Percentiles rank a stretch among this genome's conserved stretches.
These are phyloP conservation scores for Eristalinus aeneus DNA, from an alignment of 2,888 invertebrate genomes.

Conservation along the genomic window DNA sequence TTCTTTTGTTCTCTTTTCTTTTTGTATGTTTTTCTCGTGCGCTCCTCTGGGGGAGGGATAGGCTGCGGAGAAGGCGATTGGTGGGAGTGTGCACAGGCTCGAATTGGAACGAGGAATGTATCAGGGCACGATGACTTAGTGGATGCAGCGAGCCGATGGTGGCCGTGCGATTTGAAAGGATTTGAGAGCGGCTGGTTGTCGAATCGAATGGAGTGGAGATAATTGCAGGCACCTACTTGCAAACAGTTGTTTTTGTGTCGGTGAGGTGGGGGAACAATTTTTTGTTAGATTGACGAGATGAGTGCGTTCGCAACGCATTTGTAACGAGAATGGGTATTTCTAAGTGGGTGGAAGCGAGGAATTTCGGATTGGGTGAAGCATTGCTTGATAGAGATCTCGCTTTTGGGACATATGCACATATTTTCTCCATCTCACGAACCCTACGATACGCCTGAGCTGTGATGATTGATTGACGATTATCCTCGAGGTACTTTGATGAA, in stretches of 20 bases:
- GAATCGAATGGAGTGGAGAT: background rate
- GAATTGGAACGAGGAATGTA: constrained; percentile 14
- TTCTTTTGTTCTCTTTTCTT: background rate
- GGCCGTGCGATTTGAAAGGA: background rate
- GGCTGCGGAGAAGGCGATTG: constrained; percentile 11
- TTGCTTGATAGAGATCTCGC: background rate
- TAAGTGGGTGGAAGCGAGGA: background rate
- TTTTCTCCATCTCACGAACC: too few relatives aligned
- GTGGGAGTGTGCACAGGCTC: constrained; percentile 12
- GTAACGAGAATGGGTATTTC: background rate
- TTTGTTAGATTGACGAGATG: background rate
- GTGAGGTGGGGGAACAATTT: background rate
- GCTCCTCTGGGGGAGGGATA: constrained; percentile 4
- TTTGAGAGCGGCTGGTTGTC: background rate
- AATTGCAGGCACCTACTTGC: background rate
- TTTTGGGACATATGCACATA: background rate
- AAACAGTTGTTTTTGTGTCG: background rate
- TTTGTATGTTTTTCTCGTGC: background rate
- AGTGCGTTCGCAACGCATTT: background rate
- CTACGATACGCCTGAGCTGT: too few relatives aligned
- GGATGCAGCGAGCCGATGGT: constrained; percentile 5
- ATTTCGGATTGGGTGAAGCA: background rate
- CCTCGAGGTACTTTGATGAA: too few relatives aligned
- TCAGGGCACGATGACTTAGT: constrained; percentile 7
- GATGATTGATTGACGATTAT: background rate